Percentiles rank a stretch among this genome's conserved stretches.
phyloP scores from a whole-genome alignment of 2,797 vertebrate species.

The Parauchenoglanis ngamensis region DNA sequence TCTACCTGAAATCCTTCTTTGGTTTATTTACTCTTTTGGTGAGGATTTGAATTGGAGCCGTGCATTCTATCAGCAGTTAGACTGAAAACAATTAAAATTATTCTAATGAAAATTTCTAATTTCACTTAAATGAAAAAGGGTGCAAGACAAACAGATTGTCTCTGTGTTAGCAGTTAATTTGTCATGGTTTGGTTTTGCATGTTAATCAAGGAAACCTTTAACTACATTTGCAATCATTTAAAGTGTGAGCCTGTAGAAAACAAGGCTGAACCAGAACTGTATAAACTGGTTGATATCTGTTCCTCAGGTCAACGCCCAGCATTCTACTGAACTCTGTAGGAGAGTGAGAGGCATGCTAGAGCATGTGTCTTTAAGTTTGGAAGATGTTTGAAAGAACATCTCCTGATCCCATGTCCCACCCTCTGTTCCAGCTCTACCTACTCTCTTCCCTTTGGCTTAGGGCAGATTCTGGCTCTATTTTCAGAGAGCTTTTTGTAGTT shows the following conservation, averaged over 20 bases:
- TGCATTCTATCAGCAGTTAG: background rate
- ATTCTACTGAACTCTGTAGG: no score
- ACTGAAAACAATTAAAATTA: background rate
- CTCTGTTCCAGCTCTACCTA: background rate
- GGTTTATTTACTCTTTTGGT: background rate
- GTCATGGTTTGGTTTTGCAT: background rate
- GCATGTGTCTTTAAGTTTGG: background rate
- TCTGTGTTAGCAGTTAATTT: background rate
- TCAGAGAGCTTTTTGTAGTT: background rate
- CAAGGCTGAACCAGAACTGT: background rate
- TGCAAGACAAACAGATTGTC: background rate
- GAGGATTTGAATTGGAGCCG: background rate
- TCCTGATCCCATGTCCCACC: background rate
- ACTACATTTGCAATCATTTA: background rate
- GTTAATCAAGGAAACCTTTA: background rate
- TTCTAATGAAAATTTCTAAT: background rate
- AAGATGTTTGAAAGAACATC: background rate
- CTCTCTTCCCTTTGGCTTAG: conserved; percentile 24
- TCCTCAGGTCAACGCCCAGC: background rate
- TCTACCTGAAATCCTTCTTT: background rate
- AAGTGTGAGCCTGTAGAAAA: background rate
- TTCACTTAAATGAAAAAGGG: background rate
- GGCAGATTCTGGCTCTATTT: conserved; percentile 2
- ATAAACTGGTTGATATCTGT: background rate
- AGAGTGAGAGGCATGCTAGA: background rate